Evolutionary conservation across 2,888 invertebrate genomes (phyloP), one percentile per base, ranked within the genome.

Genomic region (Dolichopus griseipennis): DNA sequence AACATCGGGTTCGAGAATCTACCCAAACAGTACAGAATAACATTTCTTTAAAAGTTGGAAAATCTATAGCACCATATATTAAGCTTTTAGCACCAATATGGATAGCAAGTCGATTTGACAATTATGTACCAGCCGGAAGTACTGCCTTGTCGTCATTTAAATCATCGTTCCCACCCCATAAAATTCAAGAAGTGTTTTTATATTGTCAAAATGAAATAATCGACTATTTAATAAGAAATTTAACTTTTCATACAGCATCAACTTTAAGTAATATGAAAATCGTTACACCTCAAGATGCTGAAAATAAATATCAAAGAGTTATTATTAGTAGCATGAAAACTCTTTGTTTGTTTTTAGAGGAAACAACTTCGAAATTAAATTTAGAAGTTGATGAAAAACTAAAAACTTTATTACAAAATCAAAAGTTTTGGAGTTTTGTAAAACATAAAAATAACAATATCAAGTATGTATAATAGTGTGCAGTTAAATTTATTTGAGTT

Each of bases 101-200:
- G 96, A 87, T 95, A 75, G 86, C 89, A 64, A 90, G 92, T 67
- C 91, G 90, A 77, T 89, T 90, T 83, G 96, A 97, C 79, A 88
- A 89, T 15, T 92, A 93, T 81, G 88, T 91, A 61, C 93, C 94
- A 12, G 93, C 93, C 21, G 89, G 92, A 8, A 85, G 86, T 72
- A 86, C 88, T 69, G 93, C 93, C 1, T 81, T 79, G 52, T 69
- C 74, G 18, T 86, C 90, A 6, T 91, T 93, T 73, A 83, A 84
- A 73, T 87, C 84, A 69, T 90, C 93, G 0, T 97, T 97, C 80
- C 89, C 93, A 0, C 83, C 86, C 9, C 85, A 84, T 65, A 95
- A 95, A 81, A 83, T 91, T 66, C 84, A 87, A 2, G 92, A 92
- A 76, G 95, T 91, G 12, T 85, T 95, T 66, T 79, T 87, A 7